These are phyloP conservation scores for Hemiscyllium ocellatum DNA, from an alignment of 2,113 vertebrate species.

Conservation along the genomic window DNA sequence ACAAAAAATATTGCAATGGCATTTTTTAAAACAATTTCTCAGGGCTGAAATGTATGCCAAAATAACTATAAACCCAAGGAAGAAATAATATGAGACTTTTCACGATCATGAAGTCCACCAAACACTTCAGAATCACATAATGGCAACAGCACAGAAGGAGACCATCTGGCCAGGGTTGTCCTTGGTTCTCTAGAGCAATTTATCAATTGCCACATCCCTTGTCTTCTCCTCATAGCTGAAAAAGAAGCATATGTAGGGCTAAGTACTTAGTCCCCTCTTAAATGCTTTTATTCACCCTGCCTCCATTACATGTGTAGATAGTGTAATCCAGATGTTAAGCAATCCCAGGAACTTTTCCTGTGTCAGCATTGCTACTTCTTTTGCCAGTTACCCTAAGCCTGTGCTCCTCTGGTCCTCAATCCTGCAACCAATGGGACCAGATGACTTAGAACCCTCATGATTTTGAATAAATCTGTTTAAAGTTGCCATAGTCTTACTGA, in stretches of 20 bases:
- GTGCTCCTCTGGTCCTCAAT: not conserved
- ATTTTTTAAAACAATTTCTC: not conserved
- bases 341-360: not conserved
- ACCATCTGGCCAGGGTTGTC: too few relatives aligned
- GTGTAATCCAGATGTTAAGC: not conserved
- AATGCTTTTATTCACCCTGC: not conserved
- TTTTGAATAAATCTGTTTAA: not conserved
- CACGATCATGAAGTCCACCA: not conserved
- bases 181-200: not conserved
- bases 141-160: not conserved
- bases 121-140: not conserved
- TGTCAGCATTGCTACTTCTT: not conserved
- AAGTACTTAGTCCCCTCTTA: not conserved
- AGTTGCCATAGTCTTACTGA: too few relatives aligned
- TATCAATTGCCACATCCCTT: not conserved
- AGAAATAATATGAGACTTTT: not conserved
- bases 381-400: not conserved
- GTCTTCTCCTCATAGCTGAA: too few relatives aligned
- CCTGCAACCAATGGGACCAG: not conserved
- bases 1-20: not conserved
- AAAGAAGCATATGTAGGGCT: too few relatives aligned
- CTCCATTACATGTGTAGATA: not conserved
- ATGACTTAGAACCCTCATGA: not conserved
- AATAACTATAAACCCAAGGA: not conserved
- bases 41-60: not conserved